Evolutionary conservation across 2,113 vertebrate species (phyloP), one percentile per base, ranked within the genome.

Genomic region (Ploceus nigricollis): DNA sequence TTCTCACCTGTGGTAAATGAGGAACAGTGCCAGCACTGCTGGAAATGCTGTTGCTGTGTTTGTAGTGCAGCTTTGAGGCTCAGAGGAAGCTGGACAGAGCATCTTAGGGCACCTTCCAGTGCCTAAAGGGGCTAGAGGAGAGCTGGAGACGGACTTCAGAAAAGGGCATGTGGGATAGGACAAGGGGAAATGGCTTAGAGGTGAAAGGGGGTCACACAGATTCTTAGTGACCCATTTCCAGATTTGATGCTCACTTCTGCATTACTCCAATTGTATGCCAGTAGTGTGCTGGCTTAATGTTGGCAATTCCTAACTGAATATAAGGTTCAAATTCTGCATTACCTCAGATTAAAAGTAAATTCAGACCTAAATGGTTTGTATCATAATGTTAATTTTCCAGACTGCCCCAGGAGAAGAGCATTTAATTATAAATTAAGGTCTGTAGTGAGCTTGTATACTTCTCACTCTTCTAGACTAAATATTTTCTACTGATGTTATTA

Each of bases 401-500:
- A 61, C 35, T 54, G 40, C 9, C 56, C 35, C 3, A 6, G 79
- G 40, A 58, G 68, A 61, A 15, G 28, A 70, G 40, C 0, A 0
- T 87, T 93, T 84, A 63, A 69, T 61, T 87, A 23, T 50, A 71
- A 87, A 57, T 73, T 42, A 69, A 69, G 27, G 11, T 50, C 60
- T 91, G 70, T 28, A 56, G 21, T 60, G 31, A 83, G 19, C 23
- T 50, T 91, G 44, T 63, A 30, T 35, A 20, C 54, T 73, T 94
- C 31, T 92, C 37, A 31, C 51, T 96, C 54, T 75, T 63, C 63
- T 30, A 94, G 84, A 89, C 72, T 84, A 89, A 84, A 82, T 60
- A 90, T 79, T 91, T 91, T 84, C 73, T 77, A 11, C 33, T 33
- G 16, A 45, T 89, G 35, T 83, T 91, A 86, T 35, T 76, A 92